Conservation (phyloP, 2,113 vertebrate species). For the Vicugna pacos region DNA sequence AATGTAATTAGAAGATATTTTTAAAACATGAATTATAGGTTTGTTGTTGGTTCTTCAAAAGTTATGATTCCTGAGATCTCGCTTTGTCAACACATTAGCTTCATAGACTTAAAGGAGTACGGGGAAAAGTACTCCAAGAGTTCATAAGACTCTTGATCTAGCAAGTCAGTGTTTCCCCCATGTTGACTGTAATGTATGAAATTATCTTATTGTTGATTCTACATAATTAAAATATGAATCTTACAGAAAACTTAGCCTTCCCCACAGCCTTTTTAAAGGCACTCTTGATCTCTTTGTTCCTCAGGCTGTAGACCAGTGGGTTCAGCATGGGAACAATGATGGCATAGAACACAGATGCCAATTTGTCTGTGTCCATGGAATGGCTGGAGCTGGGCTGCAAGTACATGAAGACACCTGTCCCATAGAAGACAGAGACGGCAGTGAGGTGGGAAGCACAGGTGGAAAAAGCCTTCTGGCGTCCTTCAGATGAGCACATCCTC, state of each 20-base stretch:
- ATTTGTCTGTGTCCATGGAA: slow-evolving; percentile 52
- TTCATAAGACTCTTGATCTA: not conserved
- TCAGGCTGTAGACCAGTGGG: slow-evolving; percentile 40
- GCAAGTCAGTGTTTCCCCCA: not conserved
- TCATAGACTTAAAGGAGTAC: no score
- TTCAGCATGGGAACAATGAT: slow-evolving; percentile 65
- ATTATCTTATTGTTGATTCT: not conserved
- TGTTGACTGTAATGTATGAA: not conserved
- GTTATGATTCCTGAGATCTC: no score
- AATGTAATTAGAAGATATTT: no score
- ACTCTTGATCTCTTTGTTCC: slow-evolving; percentile 60
- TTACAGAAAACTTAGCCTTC: not conserved
- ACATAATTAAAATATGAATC: not conserved
- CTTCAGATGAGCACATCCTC: slow-evolving; percentile 4
- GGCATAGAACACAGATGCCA: slow-evolving; percentile 38
- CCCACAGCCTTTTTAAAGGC: not conserved
- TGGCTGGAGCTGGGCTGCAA: slow-evolving; percentile 66
- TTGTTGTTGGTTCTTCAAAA: no score
- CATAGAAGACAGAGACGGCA: slow-evolving; percentile 47
- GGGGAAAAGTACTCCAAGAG: no score
- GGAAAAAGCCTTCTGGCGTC: slow-evolving; percentile 63
- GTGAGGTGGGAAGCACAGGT: slow-evolving; percentile 66
- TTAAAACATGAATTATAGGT: no score
- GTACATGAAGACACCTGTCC: slow-evolving; percentile 72
- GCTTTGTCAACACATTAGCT: no score